Evolutionary conservation across 2,113 vertebrate genomes (phyloP), one percentile per base, ranked within the genome.

Genomic region (Orycteropus afer): DNA sequence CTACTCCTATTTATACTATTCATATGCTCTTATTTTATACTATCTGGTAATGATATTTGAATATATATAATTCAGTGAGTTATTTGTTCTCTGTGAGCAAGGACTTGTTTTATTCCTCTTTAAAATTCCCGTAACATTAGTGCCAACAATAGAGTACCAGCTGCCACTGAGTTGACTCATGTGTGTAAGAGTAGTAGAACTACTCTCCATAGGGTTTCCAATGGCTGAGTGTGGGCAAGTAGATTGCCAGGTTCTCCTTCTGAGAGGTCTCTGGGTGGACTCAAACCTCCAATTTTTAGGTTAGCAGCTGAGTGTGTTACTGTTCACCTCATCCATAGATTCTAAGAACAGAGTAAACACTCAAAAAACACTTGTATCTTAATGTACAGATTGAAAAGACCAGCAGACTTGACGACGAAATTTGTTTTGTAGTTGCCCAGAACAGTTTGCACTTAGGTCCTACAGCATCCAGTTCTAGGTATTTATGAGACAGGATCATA

Each of bases 11-110:
- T 95, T 59, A 90, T 47, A 47, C 29, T 7, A 84, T 83, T 76
- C 29, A 55, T 45, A 27, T 69, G 22, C 5, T 87, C n/a, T 83
- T 59, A 59, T 59, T 85, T 90, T 69, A 25, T 82, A 49, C 49
- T 92, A 61, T 77, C n/a, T 94, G 91, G 1, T 94, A 65, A 81
- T 88, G 10, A 29, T 94, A 85, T 61, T 80, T 85, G 40, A 73
- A 81, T 85, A 61, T 51, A 3, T 83, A 12, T 71, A 45, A 88
- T 74, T 92, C 92, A 53, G 11, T 84, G 42, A 65, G 47, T 73
- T 77, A 9, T 51, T 11, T 91, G 51, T 93, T 88, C 47, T 79
- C 71, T 47, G 2, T 45, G 37, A 89, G 1, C 0, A 63, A 49
- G n/a, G 2, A 53, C 27, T 89, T 89, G 32, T 67, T 53, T 88